Conservation (phyloP, 2,113 vertebrate species). For the Lycocorax pyrrhopterus region DNA sequence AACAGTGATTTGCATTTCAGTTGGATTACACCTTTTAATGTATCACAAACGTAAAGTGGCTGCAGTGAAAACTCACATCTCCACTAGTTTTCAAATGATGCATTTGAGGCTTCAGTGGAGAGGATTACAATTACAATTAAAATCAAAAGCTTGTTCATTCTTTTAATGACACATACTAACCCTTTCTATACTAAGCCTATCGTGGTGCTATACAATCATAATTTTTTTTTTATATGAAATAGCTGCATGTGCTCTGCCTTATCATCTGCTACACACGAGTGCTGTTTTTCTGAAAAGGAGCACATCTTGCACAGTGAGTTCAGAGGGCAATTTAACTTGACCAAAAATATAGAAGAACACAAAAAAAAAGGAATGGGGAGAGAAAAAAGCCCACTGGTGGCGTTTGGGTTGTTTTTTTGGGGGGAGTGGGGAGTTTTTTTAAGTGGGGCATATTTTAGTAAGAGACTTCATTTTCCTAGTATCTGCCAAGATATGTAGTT, state of each 20-base stretch:
- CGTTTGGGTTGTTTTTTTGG: too few relatives aligned
- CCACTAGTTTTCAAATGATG: slow-evolving; percentile 79
- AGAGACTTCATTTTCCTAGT: not conserved
- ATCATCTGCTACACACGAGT: not conserved
- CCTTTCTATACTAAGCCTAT: slow-evolving; percentile 67
- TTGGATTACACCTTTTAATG: slow-evolving; percentile 91
- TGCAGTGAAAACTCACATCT: slow-evolving; percentile 70
- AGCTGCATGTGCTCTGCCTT: not conserved
- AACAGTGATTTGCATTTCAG: slow-evolving; percentile 95
- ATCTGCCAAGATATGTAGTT: not conserved
- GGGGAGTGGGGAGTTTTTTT: fast-evolving
- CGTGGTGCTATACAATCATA: not conserved
- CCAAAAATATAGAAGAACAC: not conserved
- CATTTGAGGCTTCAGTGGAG: slow-evolving; percentile 83
- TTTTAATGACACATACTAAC: slow-evolving; percentile 75
- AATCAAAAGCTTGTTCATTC: slow-evolving; percentile 80
- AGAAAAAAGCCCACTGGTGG: not conserved
- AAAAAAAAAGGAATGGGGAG: not conserved
- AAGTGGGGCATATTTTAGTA: not conserved
- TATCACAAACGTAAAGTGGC: slow-evolving; percentile 75
- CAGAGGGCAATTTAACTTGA: not conserved
- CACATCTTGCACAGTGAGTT: not conserved
- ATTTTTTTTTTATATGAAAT: slow-evolving; percentile 1
- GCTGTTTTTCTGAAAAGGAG: not conserved
- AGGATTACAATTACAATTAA: slow-evolving; percentile 90